Evolutionary conservation across 2,888 invertebrate genomes (phyloP), one percentile per base, ranked within the genome.

Genomic region (Phyllotreta cruciferae): DNA sequence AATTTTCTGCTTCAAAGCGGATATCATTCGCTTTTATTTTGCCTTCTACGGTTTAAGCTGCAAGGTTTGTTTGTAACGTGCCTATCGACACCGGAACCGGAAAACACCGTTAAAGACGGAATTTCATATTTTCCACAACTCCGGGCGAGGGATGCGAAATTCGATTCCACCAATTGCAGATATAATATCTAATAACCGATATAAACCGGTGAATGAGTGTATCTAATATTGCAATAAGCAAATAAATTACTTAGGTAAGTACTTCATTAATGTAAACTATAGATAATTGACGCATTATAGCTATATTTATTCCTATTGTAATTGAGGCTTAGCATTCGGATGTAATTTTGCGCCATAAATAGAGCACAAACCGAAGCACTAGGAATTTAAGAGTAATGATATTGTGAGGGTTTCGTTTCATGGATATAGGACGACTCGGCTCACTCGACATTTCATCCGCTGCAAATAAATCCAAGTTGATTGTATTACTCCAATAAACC

Each of bases 401-500:
- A 37, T 37, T 37, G 37, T 37, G 52, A 24, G 24, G 37, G 4
- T 52, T 52, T 37, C 38, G 38, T 52, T 52, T 11, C 24, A 24
- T 24, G 24, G 24, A 24, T 24, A 52, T 37, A 13, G 37, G 52
- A 52, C 11, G 38, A 52, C 52, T 52, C 7, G 6, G n/a, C 52
- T 24, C 10, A n/a, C 38, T n/a, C 2, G 38, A 37, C 37, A 14
- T 54, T 54, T 39, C 24, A 41, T 54, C 9, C 54, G 9, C 11
- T 54, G 6, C 11, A 54, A 54, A 41, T 54, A 54, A 54, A 54
- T 60, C 36, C 39, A n/a, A 52, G 35, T 14, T 53, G 45, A 57
- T 61, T 50, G 54, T 42, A 60, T 50, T 60, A 60, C 56, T 24
- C 8, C 8, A 53, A 42, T 64, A 64, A 64, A 56, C 61, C 64